Evolutionary conservation across 1,140 invertebrate genomes (phyloP), one percentile per base, ranked within the genome.

Genomic region (Polypedilum pembai): DNA sequence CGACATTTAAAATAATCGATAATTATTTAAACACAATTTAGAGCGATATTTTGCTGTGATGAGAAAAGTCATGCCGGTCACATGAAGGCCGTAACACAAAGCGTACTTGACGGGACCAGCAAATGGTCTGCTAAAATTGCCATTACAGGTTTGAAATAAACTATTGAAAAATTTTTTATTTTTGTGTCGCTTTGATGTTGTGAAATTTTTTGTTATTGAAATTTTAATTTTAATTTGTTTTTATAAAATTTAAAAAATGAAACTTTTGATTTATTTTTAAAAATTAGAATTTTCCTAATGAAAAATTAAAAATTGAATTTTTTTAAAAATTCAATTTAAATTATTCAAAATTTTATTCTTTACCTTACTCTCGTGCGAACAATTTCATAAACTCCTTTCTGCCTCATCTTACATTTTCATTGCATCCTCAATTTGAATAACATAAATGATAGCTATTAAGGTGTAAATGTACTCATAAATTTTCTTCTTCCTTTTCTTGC

Each of bases 51-150:
- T 87, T 89, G 90, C 83, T 91, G 98, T 80, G 95, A 98, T 83
- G 91, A 93, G 82, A 95, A 96, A 84, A 92, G 89, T 80, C 96
- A 99, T 86, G 87, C 89, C 75, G 94, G 94, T 79, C 95, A 98
- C 86, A 96, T 99, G 94, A 96, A 94, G 84, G 90, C 94, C 63
- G 95, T 99, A 76, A 98, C 99, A 87, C 95, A 98, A 85, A 95
- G 93, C 79, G 97, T 99, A 78, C 88, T 99, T 83, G 98, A 99
- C 85, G 98, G 98, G 79, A 99, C 96, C 74, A 98, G 96, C 82
- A 99, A 99, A 88, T 99, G 98, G 98, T 99, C 96, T 80, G 97
- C 97, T 79, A 99, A 99, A 90, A 98, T 99, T 85, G 96, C 95
- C 80, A 96, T 98, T 83, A 98, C 95, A 94, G 94, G 95, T 97